Evolutionary conservation across 2,888 invertebrate species (phyloP).

Genomic region (Calephelis perditalis): DNA sequence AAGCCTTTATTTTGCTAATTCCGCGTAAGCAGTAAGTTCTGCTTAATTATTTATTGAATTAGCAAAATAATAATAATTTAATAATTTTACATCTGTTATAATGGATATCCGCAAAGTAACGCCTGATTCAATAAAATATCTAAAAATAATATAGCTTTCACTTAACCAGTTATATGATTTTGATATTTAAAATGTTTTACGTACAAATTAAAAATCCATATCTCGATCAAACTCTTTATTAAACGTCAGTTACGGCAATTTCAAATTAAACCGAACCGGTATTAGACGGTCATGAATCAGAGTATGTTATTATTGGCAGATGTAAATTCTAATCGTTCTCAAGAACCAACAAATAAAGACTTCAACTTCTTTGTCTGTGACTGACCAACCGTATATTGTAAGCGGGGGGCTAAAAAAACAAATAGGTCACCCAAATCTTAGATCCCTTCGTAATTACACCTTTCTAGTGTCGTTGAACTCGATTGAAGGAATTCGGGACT

Average conservation of each 20-base stretch:
- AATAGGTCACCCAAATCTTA: slow-evolving; percentile 68
- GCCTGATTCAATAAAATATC: too few species aligned
- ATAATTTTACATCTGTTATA: too few species aligned
- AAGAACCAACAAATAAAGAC: slow-evolving; percentile 51
- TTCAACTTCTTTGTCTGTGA: slow-evolving; percentile 63
- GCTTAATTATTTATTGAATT: too few species aligned
- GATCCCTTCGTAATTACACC: slow-evolving; percentile 67
- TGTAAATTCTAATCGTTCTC: slow-evolving; percentile 41
- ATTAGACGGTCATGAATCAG: slow-evolving; percentile 25
- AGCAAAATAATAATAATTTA: too few species aligned
- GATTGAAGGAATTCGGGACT: slow-evolving; percentile 53
- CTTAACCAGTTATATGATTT: too few species aligned
- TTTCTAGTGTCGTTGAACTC: slow-evolving; percentile 67
- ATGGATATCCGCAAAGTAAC: too few species aligned
- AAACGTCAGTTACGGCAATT: slow-evolving; percentile 7
- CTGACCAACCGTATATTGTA: slow-evolving; percentile 67
- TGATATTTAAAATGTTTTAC: too few species aligned
- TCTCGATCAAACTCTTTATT: not conserved
- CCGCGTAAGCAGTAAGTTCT: too few species aligned
- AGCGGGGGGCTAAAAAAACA: slow-evolving; percentile 57
- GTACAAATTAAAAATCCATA: too few species aligned
- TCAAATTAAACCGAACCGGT: slow-evolving; percentile 22
- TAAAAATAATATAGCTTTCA: too few species aligned
- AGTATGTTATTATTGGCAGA: slow-evolving; percentile 34
- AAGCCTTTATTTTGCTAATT: too few species aligned